phyloP scores from a whole-genome alignment of 2,797 vertebrate species.

The Gymnoscopelus microlampas region DNA sequence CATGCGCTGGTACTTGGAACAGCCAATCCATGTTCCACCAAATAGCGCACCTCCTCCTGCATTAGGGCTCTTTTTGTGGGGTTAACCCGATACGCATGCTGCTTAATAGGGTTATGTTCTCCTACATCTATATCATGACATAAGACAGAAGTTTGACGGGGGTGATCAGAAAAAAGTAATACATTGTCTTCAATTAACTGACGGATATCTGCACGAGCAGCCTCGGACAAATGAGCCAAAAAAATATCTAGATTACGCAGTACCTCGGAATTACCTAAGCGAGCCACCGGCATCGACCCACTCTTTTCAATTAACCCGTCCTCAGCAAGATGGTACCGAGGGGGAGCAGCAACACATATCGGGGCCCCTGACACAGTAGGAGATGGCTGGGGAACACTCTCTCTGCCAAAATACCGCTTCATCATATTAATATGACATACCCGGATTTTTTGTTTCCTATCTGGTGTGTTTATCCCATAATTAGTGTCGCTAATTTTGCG shows the following conservation, averaged over 20 bases:
- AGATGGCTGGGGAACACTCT: not conserved
- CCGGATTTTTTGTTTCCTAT: not conserved
- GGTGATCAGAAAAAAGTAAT: too few species aligned
- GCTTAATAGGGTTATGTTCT: too few species aligned
- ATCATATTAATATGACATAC: slow-evolving; percentile 24
- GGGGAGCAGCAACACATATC: not conserved
- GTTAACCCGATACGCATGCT: too few species aligned
- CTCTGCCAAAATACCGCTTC: slow-evolving; percentile 8
- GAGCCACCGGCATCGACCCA: slow-evolving; percentile 3
- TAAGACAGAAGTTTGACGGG: too few species aligned
- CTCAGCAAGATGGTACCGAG: not conserved
- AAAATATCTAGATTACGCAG: not conserved
- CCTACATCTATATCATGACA: too few species aligned
- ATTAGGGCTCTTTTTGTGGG: too few species aligned
- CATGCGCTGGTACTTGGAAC: too few species aligned
- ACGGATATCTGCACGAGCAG: not conserved
- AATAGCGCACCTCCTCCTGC: too few species aligned
- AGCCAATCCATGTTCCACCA: too few species aligned
- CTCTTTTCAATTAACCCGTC: slow-evolving; percentile 2
- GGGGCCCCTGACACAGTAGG: not conserved
- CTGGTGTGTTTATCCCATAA: slow-evolving; percentile 4
- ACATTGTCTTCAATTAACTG: slow-evolving; percentile 1
- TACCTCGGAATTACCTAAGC: not conserved
- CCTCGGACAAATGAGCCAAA: not conserved
- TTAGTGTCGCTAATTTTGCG: not conserved